Base-by-base conservation (phyloP, 2,888 invertebrate genomes). In the Leucophora obtusa region DNA sequence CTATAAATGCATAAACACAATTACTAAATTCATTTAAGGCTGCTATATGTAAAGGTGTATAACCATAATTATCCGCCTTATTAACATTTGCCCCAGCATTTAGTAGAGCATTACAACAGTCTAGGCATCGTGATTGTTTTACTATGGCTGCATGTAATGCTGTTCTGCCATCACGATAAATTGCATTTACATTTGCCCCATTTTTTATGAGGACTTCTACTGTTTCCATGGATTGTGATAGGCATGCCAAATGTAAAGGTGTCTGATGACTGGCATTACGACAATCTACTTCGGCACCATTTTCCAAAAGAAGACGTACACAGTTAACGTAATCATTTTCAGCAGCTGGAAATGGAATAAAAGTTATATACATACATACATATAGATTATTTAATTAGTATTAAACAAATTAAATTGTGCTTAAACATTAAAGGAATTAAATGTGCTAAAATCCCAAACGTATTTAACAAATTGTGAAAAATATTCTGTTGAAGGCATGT, bases 251-350 rank as follows among this genome's bases (percentile, higher is more conserved):
- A 89, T 98, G 97, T 73, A 97, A 91, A 0, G 97, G 94, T 0
- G 96, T 96, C 90, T 96, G 96, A 74, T 93, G 93, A 86, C 94
- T 93, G 66, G 93, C 92, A 89, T 96, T 96, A 15, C 92, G 92
- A 66, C 94, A 93, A 86, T 96, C 94, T n/a, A 95, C 93, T 62
- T 94, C 92, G 0, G 97, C 96, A 1, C 95, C 94, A 60, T 94
- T 93, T 18, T 95, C 93, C 2, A 96, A 88, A 1, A 97, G 91
- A 18, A 96, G 88, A 66, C 92, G 91, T 0, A 94, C 94, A 83
- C 96, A 96, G 83, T 95, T 94, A 0, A 93, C 93, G 86, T 95
- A 95, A 7, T 96, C 96, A 85, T 97, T 96, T 87, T 96, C 96
- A 0, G 97, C 96, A 6, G 97, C 96, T 84, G 50, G 18, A 72